phyloP scores from a whole-genome alignment of 1,140 invertebrate genomes.

The Galleria mellonella region DNA sequence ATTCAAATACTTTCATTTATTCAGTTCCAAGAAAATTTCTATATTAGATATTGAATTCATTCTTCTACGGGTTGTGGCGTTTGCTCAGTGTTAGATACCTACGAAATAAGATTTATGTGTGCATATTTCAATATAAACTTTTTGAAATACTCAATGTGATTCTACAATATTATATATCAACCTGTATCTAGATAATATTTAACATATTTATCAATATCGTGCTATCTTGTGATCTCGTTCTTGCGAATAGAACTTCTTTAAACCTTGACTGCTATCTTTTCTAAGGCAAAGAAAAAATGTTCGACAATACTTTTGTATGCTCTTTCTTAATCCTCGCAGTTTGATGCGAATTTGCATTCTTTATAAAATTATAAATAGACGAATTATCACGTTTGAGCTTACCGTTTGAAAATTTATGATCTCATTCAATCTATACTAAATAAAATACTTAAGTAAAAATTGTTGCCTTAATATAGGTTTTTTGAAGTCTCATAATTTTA shows the following conservation, averaged over 20 bases:
- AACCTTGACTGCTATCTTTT: slow-evolving; percentile 37
- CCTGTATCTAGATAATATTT: slow-evolving; percentile 14
- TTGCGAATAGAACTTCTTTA: slow-evolving; percentile 20
- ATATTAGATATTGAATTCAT: slow-evolving; percentile 4
- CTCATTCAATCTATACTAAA: slow-evolving; percentile 2
- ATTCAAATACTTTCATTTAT: no score
- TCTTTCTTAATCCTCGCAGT: slow-evolving; percentile 23
- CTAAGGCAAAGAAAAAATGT: slow-evolving; percentile 35
- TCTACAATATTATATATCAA: slow-evolving; percentile 16
- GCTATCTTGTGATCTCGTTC: slow-evolving; percentile 40
- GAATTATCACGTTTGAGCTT: slow-evolving; percentile 10
- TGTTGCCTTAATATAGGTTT: slow-evolving; percentile 6
- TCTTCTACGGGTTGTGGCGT: slow-evolving; percentile 49
- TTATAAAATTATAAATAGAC: slow-evolving; percentile 11
- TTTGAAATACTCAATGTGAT: slow-evolving; percentile 35
- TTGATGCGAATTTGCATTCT: slow-evolving; percentile 11
- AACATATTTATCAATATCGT: slow-evolving; percentile 29
- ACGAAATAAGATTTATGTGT: slow-evolving; percentile 24
- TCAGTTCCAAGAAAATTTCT: no score
- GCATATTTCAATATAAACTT: slow-evolving; percentile 17
- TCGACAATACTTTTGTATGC: slow-evolving; percentile 54
- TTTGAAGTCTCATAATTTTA: not conserved
- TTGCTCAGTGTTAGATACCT: slow-evolving; percentile 42
- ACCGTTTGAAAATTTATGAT: slow-evolving; percentile 1
- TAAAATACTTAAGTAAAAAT: slow-evolving; percentile 1